Conservation (phyloP, 2,113 vertebrate genomes). For the Tragelaphus buxtoni region DNA sequence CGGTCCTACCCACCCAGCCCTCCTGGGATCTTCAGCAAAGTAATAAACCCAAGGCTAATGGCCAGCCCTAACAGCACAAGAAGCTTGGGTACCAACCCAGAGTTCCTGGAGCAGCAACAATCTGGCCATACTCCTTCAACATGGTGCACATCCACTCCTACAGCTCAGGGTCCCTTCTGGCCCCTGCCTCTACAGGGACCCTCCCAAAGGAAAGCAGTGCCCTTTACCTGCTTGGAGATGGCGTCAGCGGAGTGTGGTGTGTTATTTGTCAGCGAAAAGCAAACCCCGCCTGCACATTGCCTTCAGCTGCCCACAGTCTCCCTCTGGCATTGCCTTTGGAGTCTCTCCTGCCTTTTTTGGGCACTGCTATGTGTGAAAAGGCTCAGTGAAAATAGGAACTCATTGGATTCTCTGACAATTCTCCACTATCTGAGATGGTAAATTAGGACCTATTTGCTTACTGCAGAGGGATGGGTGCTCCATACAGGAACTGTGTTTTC, state of each 20-base stretch:
- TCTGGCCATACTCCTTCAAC: not conserved
- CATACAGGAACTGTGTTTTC: not conserved
- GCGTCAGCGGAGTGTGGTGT: fast-evolving
- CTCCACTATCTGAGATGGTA: not conserved
- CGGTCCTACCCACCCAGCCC: not conserved
- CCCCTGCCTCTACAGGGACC: not conserved
- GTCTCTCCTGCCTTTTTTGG: not conserved
- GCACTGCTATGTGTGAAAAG: not conserved
- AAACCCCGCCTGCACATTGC: not conserved
- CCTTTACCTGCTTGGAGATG: not conserved
- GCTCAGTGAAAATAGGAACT: not conserved
- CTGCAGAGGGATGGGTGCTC: not conserved
- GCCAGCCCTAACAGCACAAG: not conserved
- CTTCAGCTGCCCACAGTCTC: not conserved
- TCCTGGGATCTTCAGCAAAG: not conserved
- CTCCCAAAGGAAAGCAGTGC: not conserved
- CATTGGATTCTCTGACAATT: not conserved
- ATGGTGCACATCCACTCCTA: fast-evolving
- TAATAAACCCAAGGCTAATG: not conserved
- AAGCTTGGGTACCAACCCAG: not conserved
- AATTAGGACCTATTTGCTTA: not conserved
- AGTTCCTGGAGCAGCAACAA: no score
- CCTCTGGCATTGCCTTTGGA: not conserved
- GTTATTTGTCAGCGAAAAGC: not conserved
- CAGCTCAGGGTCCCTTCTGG: not conserved